phyloP scores from a whole-genome alignment of 2,888 invertebrate species.

The Cancer borealis region DNA sequence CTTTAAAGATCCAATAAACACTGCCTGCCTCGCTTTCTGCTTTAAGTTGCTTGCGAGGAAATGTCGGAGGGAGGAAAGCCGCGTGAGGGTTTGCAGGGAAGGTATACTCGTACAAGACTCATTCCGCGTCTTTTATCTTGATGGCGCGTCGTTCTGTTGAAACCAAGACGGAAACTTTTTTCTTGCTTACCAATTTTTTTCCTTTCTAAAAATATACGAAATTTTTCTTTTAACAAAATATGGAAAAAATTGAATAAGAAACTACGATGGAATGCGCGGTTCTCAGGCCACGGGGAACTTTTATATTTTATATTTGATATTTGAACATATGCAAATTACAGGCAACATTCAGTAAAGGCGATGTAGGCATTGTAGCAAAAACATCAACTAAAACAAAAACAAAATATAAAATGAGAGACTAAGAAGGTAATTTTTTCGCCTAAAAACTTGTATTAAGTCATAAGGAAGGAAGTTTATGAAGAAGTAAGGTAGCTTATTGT shows the following conservation, averaged over 20 bases:
- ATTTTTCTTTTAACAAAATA: neutral
- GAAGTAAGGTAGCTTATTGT: neutral
- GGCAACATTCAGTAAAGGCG: too few species aligned
- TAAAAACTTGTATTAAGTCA: neutral
- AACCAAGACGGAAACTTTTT: neutral
- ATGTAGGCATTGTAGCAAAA: too few species aligned
- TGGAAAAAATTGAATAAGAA: neutral
- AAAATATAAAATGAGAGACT: too few species aligned
- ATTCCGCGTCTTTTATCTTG: neutral
- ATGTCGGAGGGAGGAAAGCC: neutral
- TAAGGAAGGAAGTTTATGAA: neutral
- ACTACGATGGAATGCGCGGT: too few species aligned
- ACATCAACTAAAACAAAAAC: too few species aligned
- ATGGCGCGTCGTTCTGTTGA: neutral
- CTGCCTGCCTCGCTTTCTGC: neutral
- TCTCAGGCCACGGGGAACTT: too few species aligned
- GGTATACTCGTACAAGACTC: neutral
- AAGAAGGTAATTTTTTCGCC: neutral
- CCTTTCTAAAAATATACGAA: neutral
- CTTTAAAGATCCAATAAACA: neutral
- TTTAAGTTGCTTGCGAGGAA: neutral
- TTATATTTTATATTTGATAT: too few species aligned
- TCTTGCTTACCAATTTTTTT: neutral
- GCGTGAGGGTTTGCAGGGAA: neutral
- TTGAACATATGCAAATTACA: too few species aligned